Evolutionary conservation across 2,888 invertebrate genomes (phyloP).

Genomic region (Lepeophtheirus nordmannii): DNA sequence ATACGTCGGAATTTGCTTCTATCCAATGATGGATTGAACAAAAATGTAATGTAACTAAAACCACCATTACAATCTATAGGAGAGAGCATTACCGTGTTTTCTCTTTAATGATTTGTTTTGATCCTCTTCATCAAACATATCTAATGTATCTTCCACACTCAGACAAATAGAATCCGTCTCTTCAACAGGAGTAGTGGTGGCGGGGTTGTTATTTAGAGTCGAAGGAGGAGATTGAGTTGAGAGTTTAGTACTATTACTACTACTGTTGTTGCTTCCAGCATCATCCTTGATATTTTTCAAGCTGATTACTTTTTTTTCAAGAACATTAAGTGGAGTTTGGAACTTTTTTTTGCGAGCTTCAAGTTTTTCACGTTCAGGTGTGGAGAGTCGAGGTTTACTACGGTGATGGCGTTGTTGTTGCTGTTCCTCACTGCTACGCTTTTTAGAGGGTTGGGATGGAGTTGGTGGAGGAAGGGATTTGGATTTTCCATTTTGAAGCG

Average conservation of each 20-base stretch:
- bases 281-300: neutral
- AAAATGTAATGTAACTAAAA: no score
- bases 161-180: conserved; percentile 5
- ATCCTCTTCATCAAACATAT: conserved; percentile 19
- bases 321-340: neutral
- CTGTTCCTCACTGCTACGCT: neutral
- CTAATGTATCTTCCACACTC: conserved; percentile 19
- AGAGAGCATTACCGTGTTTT: neutral
- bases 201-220: neutral
- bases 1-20: no score
- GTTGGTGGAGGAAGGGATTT: conserved; percentile 7
- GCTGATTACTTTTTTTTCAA: conserved; percentile 7
- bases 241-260: no score
- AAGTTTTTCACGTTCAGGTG: conserved; percentile 20
- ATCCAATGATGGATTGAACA: no score
- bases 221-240: neutral
- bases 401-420: neutral
- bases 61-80: no score
- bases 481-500: neutral
- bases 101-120: neutral
- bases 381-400: neutral
- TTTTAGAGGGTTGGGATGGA: no score
- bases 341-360: conserved; percentile 16
- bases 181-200: neutral
- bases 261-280: neutral